Conservation (phyloP, 2,888 invertebrate genomes). For the Cosmia pyralina region DNA sequence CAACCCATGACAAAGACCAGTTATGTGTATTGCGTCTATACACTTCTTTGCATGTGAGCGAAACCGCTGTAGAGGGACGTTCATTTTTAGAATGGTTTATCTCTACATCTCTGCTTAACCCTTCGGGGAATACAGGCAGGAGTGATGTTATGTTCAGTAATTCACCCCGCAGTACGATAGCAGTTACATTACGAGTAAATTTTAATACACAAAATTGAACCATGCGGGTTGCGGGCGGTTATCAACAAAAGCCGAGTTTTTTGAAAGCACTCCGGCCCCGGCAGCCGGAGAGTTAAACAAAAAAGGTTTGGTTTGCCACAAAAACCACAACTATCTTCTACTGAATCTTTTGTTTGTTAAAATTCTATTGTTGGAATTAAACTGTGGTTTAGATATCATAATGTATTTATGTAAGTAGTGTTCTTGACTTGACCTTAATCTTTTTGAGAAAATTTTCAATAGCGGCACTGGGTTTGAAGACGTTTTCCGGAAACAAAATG, state of each 20-base stretch:
- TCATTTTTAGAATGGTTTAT: too few relatives aligned
- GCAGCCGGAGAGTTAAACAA: slow-evolving; percentile 51
- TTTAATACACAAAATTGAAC: slow-evolving; percentile 63
- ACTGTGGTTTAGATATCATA: slow-evolving; percentile 26
- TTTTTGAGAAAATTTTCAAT: background rate
- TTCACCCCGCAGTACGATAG: slow-evolving; percentile 38
- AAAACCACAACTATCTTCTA: slow-evolving; percentile 57
- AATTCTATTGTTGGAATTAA: slow-evolving; percentile 51
- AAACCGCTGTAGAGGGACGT: too few relatives aligned
- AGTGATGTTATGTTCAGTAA: slow-evolving; percentile 10
- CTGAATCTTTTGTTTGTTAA: slow-evolving; percentile 58
- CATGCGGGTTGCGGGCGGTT: slow-evolving; percentile 67
- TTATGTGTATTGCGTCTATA: too few relatives aligned
- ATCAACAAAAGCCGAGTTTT: slow-evolving; percentile 64
- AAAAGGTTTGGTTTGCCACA: slow-evolving; percentile 53
- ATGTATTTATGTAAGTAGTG: slow-evolving; percentile 2
- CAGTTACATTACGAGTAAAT: slow-evolving; percentile 33
- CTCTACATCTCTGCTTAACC: too few relatives aligned
- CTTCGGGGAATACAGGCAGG: too few relatives aligned
- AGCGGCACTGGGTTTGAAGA: too few relatives aligned
- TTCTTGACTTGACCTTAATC: background rate
- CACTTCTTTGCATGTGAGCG: too few relatives aligned
- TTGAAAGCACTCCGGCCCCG: slow-evolving; percentile 44
- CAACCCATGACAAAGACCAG: too few relatives aligned
- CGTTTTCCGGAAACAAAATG: background rate